These are phyloP conservation scores for Colistium nudipinnis DNA, from an alignment of 2,113 vertebrate genomes.

Conservation along the genomic window DNA sequence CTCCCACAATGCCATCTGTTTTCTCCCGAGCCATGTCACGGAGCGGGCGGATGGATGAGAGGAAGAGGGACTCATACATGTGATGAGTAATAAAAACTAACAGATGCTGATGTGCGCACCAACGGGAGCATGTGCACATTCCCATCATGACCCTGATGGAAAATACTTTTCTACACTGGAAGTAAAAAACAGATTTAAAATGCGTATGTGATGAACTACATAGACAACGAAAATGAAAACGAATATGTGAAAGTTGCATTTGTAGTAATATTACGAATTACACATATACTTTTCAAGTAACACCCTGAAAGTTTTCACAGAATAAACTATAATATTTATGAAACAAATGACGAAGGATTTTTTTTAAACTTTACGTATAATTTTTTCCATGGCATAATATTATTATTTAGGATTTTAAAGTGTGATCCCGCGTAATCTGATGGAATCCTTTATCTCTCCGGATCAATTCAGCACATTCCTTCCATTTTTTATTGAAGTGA, in stretches of 20 bases:
- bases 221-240: too few relatives aligned
- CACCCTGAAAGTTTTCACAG: too few relatives aligned
- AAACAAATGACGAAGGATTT: too few relatives aligned
- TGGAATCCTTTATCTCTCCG: background rate
- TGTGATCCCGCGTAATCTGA: background rate
- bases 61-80: background rate
- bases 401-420: too few relatives aligned
- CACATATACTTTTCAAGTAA: too few relatives aligned
- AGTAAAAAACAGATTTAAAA: too few relatives aligned
- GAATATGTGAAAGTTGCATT: too few relatives aligned
- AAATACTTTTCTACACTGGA: background rate
- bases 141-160: background rate
- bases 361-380: too few relatives aligned
- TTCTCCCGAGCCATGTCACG: constrained; percentile 38
- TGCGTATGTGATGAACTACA: too few relatives aligned
- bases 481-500: background rate
- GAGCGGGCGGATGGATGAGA: constrained; percentile 8
- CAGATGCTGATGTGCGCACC: background rate
- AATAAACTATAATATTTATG: too few relatives aligned
- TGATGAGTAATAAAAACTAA: constrained; percentile 3
- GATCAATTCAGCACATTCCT: background rate
- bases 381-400: too few relatives aligned
- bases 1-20: constrained; percentile 75
- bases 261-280: too few relatives aligned
- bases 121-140: background rate